Base-by-base conservation (phyloP, 2,113 vertebrate species). In the Aspiorhynchus laticeps region DNA sequence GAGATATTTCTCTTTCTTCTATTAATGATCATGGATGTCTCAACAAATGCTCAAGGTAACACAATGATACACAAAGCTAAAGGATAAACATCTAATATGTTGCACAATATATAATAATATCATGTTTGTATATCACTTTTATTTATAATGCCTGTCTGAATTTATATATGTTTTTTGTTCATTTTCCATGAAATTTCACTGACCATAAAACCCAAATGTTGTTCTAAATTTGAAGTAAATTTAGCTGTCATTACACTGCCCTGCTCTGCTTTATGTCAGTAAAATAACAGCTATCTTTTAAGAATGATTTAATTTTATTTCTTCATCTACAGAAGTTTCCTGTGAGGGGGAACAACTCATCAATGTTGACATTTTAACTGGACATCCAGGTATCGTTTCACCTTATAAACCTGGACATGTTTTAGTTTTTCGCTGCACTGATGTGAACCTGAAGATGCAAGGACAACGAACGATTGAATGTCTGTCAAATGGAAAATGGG, bases 401-500 rank as follows among this genome's bases (percentile, higher is more conserved):
- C 78, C 85, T 15, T 86, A 73, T 59, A 83, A 86, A 59, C 95
- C 91, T 92, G 96, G 95, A 59, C 92, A 96, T 14, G 92, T 92
- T 4, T 26, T 96, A 24, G 86, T 82, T 33, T 96, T 97, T 91
- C 89, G 92, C 63, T 97, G 96, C 33, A 51, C 31, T 6, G 86
- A 93, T 19, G 0, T 46, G 46, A 87, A 88, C 1, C 31, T 91
- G 75, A 94, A 7, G 46, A 31, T 91, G 67, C 26, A 88, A 21
- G 94, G 90, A 11, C 36, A 87, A 38, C 28, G 88, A 65, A 88
- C 95, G 88, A 89, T 97, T 0, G 36, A 94, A 86, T 97, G 97
- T 84, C 91, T 92, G 41, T 84, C 88, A 31, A 12, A 91, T n/a
- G 95, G 96, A 85, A 8, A 31, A 3, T 97, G 96, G 96, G 95